Percentiles rank a stretch among this genome's conserved stretches.
These are phyloP conservation scores for Atlantisia rogersi DNA, from an alignment of 2,113 vertebrate species.

Conservation along the genomic window DNA sequence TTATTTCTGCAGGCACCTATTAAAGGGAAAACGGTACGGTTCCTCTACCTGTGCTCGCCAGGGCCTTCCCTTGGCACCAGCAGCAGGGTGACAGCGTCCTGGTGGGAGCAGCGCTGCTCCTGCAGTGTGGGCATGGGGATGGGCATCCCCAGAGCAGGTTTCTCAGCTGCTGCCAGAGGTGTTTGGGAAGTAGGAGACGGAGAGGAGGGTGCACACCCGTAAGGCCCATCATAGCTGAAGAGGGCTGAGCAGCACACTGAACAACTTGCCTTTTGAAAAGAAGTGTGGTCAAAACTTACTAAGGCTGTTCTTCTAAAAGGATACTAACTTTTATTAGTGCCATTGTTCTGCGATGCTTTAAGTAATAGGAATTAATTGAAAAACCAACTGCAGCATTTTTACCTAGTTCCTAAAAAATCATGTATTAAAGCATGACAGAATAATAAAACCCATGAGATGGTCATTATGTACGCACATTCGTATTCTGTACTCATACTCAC, in stretches of 20 bases:
- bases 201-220: neutral
- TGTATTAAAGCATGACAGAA: neutral
- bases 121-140: neutral
- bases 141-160: neutral
- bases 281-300: neutral
- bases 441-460: neutral
- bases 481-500: neutral
- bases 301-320: neutral
- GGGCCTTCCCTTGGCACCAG: neutral
- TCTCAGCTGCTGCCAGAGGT: neutral
- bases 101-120: no score
- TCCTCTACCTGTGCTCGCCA: neutral
- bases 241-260: neutral
- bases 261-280: neutral
- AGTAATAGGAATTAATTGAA: neutral
- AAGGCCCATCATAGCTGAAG: neutral
- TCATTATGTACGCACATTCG: neutral
- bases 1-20: neutral
- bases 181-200: neutral
- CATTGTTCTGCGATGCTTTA: neutral
- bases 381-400: neutral
- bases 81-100: accelerated
- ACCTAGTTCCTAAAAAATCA: neutral
- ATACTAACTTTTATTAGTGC: neutral
- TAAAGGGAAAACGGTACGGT: neutral